Evolutionary conservation across 2,888 invertebrate species (phyloP), one percentile per base, ranked within the genome.

Genomic region (Himalopsyche tibetana): DNA sequence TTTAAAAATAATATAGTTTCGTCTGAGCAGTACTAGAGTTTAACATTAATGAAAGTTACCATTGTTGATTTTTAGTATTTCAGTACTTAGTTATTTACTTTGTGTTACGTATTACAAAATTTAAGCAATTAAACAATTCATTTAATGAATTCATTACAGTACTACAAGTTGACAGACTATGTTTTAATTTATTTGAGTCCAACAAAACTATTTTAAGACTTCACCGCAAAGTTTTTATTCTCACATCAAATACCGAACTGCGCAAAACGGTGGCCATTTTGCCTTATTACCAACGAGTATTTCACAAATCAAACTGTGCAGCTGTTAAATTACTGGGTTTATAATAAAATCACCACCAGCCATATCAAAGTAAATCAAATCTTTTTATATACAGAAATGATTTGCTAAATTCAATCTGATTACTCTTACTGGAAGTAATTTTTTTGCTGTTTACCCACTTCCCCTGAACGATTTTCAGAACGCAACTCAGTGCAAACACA

Each of bases 361-460:
- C 63, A 63, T 63, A 63, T 63, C 63, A 28, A 63, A 3, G 63
- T 19, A 19, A 63, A 63, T 63, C 63, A 63, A 63, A 63, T 63
- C 19, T 19, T 63, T 63, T 63, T 63, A 63, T 63, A 63, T 63
- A 63, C 63, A n/a, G 28, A 63, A 63, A 63, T 63, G 63, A 63
- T 63, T 63, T 63, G 63, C 63, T 63, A 63, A 63, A 63, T 63
- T 63, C 63, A 63, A 63, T 63, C 63, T 63, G 63, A 63, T 63
- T 63, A 63, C 63, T n/a, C 63, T 63, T 63, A 63, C 63, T 63
- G n/a, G 6, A 19, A 63, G 19, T 19, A 63, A 17, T 28, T 63
- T 63, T 28, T 63, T 63, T 28, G 63, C n/a, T 63, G 63, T 63
- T 63, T 63, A 63, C 63, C 19, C 63, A 63, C 63, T 63, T 63